Evolutionary conservation across 2,113 vertebrate genomes (phyloP).

Genomic region (Forbesichthys papilliferus): DNA sequence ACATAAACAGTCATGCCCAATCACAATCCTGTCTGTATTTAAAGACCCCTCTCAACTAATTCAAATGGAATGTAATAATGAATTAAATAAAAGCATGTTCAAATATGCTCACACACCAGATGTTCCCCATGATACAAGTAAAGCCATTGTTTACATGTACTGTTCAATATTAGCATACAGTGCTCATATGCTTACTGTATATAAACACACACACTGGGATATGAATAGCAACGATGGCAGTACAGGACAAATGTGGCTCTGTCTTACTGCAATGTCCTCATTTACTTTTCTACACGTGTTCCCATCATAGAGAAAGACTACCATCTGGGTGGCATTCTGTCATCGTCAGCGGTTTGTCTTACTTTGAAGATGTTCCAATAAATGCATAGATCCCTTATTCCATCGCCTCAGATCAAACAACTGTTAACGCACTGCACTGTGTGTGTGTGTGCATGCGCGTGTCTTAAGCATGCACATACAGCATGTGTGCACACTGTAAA

Average conservation of each 20-base stretch:
- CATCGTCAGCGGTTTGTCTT: conserved; percentile 57
- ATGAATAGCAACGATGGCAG: conserved; percentile 32
- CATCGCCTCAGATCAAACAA: background rate
- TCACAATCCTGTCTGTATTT: too few relatives aligned
- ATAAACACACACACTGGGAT: too few relatives aligned
- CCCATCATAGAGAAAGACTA: conserved; percentile 46
- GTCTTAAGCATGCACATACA: background rate
- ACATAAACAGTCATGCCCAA: too few relatives aligned
- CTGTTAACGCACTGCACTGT: background rate
- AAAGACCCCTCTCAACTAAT: too few relatives aligned
- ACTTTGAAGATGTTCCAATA: conserved; percentile 48
- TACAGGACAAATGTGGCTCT: conserved; percentile 7
- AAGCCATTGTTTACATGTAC: too few relatives aligned
- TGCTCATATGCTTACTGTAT: too few relatives aligned
- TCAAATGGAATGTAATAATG: too few relatives aligned
- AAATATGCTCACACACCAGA: too few relatives aligned
- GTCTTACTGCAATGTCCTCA: conserved; percentile 46
- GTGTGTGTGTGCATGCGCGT: conserved; percentile 7
- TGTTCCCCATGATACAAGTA: too few relatives aligned
- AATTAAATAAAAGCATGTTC: too few relatives aligned
- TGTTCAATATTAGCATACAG: too few relatives aligned
- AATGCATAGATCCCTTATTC: conserved; percentile 46
- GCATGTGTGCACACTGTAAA: conserved; percentile 8
- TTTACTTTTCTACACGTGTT: conserved; percentile 53
- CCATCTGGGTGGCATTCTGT: conserved; percentile 57